These are phyloP conservation scores for Apamea monoglypha DNA, from an alignment of 2,888 invertebrate genomes.

Conservation along the genomic window DNA sequence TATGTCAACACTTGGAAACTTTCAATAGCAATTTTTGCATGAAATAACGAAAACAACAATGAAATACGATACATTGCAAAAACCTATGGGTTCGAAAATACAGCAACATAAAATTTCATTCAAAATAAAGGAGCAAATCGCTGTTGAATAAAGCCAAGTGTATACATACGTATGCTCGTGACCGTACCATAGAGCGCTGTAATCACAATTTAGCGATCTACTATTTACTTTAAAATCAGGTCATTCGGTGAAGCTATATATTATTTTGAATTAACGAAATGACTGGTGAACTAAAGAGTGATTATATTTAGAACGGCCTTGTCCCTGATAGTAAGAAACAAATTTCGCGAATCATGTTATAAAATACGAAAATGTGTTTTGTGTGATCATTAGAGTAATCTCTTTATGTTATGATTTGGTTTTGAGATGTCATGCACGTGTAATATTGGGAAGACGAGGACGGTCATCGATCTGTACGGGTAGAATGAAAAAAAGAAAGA, in stretches of 20 bases:
- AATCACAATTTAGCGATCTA: conserved; percentile 1
- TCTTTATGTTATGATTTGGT: conserved; percentile 1
- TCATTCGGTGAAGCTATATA: conserved; percentile 16
- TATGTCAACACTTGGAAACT: too few relatives aligned
- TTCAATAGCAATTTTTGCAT: too few relatives aligned
- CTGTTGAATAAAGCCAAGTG: too few relatives aligned
- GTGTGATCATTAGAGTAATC: conserved; percentile 15
- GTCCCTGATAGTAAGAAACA: conserved; percentile 42
- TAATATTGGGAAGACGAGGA: conserved; percentile 2
- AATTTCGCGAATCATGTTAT: conserved; percentile 35
- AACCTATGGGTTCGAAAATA: too few relatives aligned
- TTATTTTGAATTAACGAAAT: conserved; percentile 37
- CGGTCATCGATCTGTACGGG: background rate
- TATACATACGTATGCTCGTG: too few relatives aligned
- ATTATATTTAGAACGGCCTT: conserved; percentile 50
- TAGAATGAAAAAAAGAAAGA: too few relatives aligned
- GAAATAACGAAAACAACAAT: too few relatives aligned
- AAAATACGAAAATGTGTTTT: conserved; percentile 20
- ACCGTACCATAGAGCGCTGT: background rate
- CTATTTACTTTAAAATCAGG: conserved; percentile 6
- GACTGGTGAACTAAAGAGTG: conserved; percentile 9
- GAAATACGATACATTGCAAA: too few relatives aligned
- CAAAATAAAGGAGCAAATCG: too few relatives aligned
- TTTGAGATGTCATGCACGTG: conserved; percentile 31
- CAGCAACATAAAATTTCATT: too few relatives aligned